phyloP scores from a whole-genome alignment of 2,797 vertebrate genomes.

The Oophaga sylvatica region DNA sequence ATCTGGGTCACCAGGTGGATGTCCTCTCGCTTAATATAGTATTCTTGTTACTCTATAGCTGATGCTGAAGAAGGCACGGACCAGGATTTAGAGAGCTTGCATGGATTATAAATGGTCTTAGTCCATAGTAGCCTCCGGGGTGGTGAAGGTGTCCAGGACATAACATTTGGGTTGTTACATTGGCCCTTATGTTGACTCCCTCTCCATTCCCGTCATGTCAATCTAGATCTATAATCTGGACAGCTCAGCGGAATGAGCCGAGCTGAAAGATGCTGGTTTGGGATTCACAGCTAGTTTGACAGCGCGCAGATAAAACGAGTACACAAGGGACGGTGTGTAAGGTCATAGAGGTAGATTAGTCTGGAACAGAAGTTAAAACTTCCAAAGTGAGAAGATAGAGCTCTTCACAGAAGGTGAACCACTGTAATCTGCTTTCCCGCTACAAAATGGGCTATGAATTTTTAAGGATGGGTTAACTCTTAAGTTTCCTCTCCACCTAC shows the following conservation, averaged over 20 bases:
- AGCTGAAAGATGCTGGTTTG: constrained; percentile 12
- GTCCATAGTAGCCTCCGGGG: background rate
- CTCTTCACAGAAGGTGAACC: constrained; percentile 3
- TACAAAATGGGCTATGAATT: background rate
- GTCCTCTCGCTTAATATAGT: background rate
- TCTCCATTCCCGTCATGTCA: constrained; percentile 36
- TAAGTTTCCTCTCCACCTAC: background rate
- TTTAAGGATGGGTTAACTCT: background rate
- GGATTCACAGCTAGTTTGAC: constrained; percentile 44
- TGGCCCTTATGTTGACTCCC: background rate
- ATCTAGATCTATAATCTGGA: constrained; percentile 53
- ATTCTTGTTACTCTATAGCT: background rate
- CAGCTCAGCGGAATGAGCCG: constrained; percentile 23
- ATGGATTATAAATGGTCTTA: background rate
- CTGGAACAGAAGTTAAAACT: constrained; percentile 13
- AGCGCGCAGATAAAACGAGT: constrained; percentile 39
- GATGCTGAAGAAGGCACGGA: background rate
- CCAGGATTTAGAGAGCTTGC: background rate
- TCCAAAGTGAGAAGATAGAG: background rate
- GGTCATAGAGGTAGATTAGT: constrained; percentile 45
- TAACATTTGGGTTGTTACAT: background rate
- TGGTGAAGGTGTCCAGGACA: background rate
- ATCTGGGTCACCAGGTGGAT: background rate
- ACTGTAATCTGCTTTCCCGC: background rate
- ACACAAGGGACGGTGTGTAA: constrained; percentile 42